Percentiles rank a stretch among this genome's conserved stretches.
Conservation (phyloP, 2,113 vertebrate genomes). For the Rutilus rutilus region DNA sequence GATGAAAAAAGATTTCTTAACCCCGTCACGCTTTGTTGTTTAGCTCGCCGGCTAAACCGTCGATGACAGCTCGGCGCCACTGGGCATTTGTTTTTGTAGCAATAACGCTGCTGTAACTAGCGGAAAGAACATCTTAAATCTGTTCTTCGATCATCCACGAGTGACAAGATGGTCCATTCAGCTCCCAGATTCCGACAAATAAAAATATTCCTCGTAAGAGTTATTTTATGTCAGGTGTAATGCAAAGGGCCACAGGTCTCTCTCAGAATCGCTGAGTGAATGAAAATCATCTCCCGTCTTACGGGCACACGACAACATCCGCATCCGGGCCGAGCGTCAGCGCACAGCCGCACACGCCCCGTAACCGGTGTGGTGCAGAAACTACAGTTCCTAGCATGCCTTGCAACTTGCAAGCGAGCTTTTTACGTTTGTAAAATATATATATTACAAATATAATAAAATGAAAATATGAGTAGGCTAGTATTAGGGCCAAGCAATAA, state of each 20-base stretch:
- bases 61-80: constrained; percentile 38
- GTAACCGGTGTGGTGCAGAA: neutral
- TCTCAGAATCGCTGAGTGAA: constrained; percentile 5
- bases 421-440: neutral
- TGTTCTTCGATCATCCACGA: neutral
- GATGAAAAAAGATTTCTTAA: neutral
- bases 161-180: neutral
- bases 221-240: neutral
- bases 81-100: neutral
- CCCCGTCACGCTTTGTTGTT: constrained; percentile 3
- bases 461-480: neutral
- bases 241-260: neutral
- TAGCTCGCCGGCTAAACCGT: constrained; percentile 29
- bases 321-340: constrained; percentile 59
- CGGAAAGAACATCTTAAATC: neutral
- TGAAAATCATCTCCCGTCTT: constrained; percentile 8
- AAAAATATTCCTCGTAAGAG: neutral
- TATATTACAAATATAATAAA: neutral
- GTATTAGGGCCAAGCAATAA: too few species aligned
- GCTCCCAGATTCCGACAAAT: neutral
- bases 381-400: constrained; percentile 52
- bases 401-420: too few species aligned
- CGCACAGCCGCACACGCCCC: constrained; percentile 8
- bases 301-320: constrained; percentile 51
- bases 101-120: neutral